Evolutionary conservation across 2,888 invertebrate species (phyloP), one percentile per base, ranked within the genome.

Genomic region (Antheraea yamamai): DNA sequence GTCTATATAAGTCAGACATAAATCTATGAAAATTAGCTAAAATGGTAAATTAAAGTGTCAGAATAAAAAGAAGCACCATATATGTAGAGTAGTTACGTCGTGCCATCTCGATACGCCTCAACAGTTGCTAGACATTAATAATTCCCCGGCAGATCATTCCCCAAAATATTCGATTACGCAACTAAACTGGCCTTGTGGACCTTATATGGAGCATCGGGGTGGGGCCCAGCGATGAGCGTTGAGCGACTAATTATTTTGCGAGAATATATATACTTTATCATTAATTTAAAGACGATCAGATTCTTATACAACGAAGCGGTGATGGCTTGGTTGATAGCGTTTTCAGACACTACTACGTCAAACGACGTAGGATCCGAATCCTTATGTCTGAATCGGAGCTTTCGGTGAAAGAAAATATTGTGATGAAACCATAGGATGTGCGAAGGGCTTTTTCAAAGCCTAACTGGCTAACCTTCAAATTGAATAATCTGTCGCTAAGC

Each of bases 91-190:
- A 47, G 12, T 30, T 72, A 58, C 12, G 18, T 39, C 66, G 73
- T 70, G 20, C 23, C 68, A 35, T 73, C 68, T 55, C 55, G 73
- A 58, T 12, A 8, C 68, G 35, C 73, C n/a, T 72, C 70, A 72
- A 73, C 78, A 79, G 76, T 78, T 76, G 78, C 39, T 47, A 72
- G 47, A 77, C 81, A 77, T 79, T 82, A 83, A 79, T 79, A 83
- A 80, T 30, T 30, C 30, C 30, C 76, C 79, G 80, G 80, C 82
- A 76, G 85, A 89, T 91, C 90, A 89, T 84, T 83, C 81, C 89
- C 89, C 87, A 76, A 90, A 89, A 89, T 89, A 90, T 85, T 82
- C 80, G 83, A 84, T 90, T 90, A 87, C 90, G 89, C 84, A 85
- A 85, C 77, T 76, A 71, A 74, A 68, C 73, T 77, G 87, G 81